Evolutionary conservation across 1,140 invertebrate genomes (phyloP).

Genomic region (Limonius californicus): DNA sequence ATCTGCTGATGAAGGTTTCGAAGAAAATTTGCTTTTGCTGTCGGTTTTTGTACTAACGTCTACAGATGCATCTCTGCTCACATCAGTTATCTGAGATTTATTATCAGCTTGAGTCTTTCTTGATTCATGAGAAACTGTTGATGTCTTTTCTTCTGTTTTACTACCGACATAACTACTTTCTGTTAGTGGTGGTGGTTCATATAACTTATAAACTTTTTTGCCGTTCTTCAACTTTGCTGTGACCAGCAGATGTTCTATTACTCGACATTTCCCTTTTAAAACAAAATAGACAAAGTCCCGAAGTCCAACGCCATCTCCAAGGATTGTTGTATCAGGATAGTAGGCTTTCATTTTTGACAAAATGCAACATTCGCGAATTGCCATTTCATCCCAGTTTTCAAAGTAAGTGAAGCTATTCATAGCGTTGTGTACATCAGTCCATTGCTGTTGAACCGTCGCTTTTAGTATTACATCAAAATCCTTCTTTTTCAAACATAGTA

Average conservation of each 20-base stretch:
- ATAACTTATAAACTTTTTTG: slow-evolving; percentile 50
- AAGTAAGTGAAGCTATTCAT: slow-evolving; percentile 63
- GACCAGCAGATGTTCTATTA: slow-evolving; percentile 59
- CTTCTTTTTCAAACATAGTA: too few relatives aligned
- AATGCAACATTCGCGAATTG: slow-evolving; percentile 60
- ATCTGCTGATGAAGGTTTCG: too few relatives aligned
- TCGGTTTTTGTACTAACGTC: neutral
- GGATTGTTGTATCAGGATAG: slow-evolving; percentile 53
- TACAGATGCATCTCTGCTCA: neutral
- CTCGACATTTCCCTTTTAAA: slow-evolving; percentile 56
- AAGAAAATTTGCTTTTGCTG: neutral
- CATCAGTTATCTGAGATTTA: too few relatives aligned
- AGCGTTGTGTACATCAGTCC: slow-evolving; percentile 56
- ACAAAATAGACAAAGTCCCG: slow-evolving; percentile 62
- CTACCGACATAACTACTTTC: too few relatives aligned
- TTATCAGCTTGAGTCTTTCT: too few relatives aligned
- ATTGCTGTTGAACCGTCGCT: slow-evolving; percentile 54
- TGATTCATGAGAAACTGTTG: too few relatives aligned
- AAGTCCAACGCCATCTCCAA: slow-evolving; percentile 60
- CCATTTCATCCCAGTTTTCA: slow-evolving; percentile 55
- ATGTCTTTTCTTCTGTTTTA: too few relatives aligned
- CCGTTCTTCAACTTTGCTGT: slow-evolving; percentile 42
- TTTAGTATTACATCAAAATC: slow-evolving; percentile 59
- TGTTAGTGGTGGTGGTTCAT: slow-evolving; percentile 30
- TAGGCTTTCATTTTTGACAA: slow-evolving; percentile 57